These are phyloP conservation scores for Apamea crenata DNA, from an alignment of 2,888 invertebrate genomes.

Conservation along the genomic window DNA sequence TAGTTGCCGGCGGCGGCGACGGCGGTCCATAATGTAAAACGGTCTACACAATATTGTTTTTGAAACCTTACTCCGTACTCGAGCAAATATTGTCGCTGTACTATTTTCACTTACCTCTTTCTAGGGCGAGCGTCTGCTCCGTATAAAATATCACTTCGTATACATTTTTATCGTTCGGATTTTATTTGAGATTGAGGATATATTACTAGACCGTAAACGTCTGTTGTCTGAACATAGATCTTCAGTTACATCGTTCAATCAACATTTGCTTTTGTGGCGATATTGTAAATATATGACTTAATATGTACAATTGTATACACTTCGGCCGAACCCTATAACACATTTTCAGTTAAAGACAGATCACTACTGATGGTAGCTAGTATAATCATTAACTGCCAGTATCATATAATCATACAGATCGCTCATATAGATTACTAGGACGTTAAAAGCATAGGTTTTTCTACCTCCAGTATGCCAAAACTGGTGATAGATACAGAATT, in stretches of 20 bases:
- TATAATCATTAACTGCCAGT: too few species aligned
- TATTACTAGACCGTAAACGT: slow-evolving; percentile 27
- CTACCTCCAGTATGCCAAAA: too few species aligned
- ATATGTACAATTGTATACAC: not conserved
- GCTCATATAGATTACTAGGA: too few species aligned
- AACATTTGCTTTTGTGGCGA: not conserved
- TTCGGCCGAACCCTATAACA: too few species aligned
- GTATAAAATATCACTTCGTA: slow-evolving; percentile 47
- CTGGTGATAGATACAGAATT: too few species aligned
- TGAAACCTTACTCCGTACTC: slow-evolving; percentile 48
- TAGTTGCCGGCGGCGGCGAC: slow-evolving; percentile 15
- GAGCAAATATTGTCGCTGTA: slow-evolving; percentile 54
- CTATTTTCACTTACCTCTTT: slow-evolving; percentile 58
- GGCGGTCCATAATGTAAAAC: slow-evolving; percentile 55
- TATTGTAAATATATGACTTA: not conserved
- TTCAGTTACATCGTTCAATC: slow-evolving; percentile 5
- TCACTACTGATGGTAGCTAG: too few species aligned
- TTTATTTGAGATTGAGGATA: slow-evolving; percentile 32
- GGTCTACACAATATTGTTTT: slow-evolving; percentile 60
- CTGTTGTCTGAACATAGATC: slow-evolving; percentile 2
- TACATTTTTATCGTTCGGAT: slow-evolving; percentile 29
- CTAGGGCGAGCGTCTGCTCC: slow-evolving; percentile 34
- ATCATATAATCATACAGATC: too few species aligned
- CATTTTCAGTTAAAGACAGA: too few species aligned
- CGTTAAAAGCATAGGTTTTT: too few species aligned